A percentile compares a stretch with the other conserved stretches of the same genome.
These are phyloP conservation scores for Callopanchax toddi DNA, from an alignment of 2,113 vertebrate genomes.

Conservation along the genomic window DNA sequence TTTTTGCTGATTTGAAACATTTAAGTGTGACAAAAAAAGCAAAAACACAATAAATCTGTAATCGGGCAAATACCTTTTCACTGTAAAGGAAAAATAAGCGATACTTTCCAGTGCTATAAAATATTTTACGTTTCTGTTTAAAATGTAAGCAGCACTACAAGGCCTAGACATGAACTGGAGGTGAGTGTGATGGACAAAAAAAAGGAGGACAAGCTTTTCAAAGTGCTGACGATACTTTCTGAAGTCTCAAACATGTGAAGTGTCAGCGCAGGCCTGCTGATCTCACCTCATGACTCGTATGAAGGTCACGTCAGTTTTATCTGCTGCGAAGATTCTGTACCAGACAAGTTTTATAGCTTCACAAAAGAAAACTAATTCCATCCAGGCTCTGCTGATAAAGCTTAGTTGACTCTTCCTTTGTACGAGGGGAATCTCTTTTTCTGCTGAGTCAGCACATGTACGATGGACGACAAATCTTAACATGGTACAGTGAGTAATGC, in stretches of 20 bases:
- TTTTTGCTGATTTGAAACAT: too few species aligned
- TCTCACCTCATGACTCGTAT: slow-evolving; percentile 27
- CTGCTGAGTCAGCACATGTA: slow-evolving; percentile 47
- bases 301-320: slow-evolving; percentile 12
- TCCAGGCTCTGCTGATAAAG: slow-evolving; percentile 6
- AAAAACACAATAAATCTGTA: too few species aligned
- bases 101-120: too few species aligned
- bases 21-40: too few species aligned
- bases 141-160: neutral
- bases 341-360: slow-evolving; percentile 25
- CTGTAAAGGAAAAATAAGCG: too few species aligned
- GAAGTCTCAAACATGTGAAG: neutral
- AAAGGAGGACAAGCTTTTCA: neutral
- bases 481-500: slow-evolving; percentile 50
- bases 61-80: too few species aligned
- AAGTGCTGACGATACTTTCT: too few species aligned
- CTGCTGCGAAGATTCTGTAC: slow-evolving; percentile 11
- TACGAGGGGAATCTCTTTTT: slow-evolving; percentile 31
- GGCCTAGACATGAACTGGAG: neutral
- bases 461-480: slow-evolving; percentile 43
- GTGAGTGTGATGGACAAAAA: neutral
- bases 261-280: neutral
- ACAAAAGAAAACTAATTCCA: slow-evolving; percentile 7
- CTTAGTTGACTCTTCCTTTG: slow-evolving; percentile 24
- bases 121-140: neutral